These are phyloP conservation scores for Pectinophora gossypiella DNA, from an alignment of 1,140 invertebrate species.

Conservation along the genomic window DNA sequence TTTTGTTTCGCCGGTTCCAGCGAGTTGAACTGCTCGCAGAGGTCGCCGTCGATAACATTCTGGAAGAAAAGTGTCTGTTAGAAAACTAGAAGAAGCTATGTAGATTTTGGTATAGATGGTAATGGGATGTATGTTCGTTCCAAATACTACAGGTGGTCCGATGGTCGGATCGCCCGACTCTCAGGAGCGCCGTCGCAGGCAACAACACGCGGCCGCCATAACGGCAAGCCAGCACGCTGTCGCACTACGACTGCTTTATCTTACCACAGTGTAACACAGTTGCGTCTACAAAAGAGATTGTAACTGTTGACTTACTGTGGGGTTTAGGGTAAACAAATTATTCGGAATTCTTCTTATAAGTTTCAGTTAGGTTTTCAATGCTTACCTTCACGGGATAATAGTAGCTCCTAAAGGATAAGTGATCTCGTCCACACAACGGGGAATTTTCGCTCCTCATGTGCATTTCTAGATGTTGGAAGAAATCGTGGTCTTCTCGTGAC, in stretches of 20 bases:
- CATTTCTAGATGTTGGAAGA: conserved; percentile 99
- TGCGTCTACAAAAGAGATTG: conserved; percentile 7
- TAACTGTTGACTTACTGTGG: conserved; percentile 62
- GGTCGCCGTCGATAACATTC: conserved; percentile 98
- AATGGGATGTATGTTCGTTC: conserved; percentile 45
- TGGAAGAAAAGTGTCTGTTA: conserved; percentile 62
- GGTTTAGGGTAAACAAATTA: background rate
- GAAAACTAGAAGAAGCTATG: no score
- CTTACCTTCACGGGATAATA: conserved; percentile 97
- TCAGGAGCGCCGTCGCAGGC: conserved; percentile 34
- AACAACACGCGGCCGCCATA: conserved; percentile 29
- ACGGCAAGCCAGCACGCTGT: conserved; percentile 28
- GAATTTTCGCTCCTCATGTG: conserved; percentile 98
- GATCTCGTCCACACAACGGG: conserved; percentile 97
- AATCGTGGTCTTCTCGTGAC: conserved; percentile 98
- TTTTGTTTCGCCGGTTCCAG: conserved; percentile 96
- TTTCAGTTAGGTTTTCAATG: background rate
- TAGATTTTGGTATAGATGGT: no score
- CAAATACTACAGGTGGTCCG: conserved; percentile 49
- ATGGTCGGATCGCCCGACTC: conserved; percentile 41
- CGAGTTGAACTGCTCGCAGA: conserved; percentile 99
- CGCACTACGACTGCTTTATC: conserved; percentile 27
- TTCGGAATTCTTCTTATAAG: background rate
- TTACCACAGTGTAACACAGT: conserved; percentile 66
- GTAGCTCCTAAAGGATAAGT: conserved; percentile 97